A percentile compares a stretch with the other conserved stretches of the same genome.
Evolutionary conservation across 2,797 vertebrate genomes (phyloP).

Genomic region (Tenualosa ilisha): DNA sequence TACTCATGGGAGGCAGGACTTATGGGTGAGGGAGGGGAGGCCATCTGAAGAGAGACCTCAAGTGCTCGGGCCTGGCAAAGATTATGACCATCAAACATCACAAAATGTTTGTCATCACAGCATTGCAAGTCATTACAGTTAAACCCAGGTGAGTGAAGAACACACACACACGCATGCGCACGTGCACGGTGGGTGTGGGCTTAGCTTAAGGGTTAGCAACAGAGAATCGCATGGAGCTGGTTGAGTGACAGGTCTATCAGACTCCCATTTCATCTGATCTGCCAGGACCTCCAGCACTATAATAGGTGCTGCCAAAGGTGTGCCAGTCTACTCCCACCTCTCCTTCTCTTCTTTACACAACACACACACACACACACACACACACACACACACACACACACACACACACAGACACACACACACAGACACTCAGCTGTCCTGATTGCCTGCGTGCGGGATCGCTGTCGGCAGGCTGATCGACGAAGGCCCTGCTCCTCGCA

Average conservation of each 20-base stretch:
- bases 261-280: not conserved
- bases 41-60: not conserved
- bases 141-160: not conserved
- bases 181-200: not conserved
- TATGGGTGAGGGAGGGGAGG: not conserved
- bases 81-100: not conserved
- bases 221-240: not conserved
- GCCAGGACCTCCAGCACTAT: not conserved
- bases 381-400: not conserved
- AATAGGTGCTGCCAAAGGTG: not conserved
- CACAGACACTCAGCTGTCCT: not conserved
- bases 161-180: not conserved
- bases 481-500: not conserved
- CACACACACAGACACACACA: not conserved
- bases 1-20: not conserved
- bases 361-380: not conserved
- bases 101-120: not conserved
- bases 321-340: not conserved
- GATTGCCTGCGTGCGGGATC: not conserved
- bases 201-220: not conserved
- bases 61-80: not conserved
- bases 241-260: slow-evolving; percentile 15
- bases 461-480: not conserved
- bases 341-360: not conserved
- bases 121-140: too few species aligned